Conservation (phyloP, 37 sponge, comb jelly and placozoan species). For the Beroe forskalii region DNA sequence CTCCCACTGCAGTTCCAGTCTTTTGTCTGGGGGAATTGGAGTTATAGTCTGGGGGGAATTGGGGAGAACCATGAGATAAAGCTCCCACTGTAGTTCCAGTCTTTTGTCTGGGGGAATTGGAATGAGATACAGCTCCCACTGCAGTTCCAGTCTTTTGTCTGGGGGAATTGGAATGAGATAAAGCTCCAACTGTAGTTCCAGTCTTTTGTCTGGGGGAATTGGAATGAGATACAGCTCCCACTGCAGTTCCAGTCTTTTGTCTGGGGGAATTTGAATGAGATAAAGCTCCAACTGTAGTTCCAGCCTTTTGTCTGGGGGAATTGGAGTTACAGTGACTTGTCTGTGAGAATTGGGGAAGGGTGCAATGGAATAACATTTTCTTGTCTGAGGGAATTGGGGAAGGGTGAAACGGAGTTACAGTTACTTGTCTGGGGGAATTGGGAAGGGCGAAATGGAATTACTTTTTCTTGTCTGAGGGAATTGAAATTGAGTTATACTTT, state of each 20-base stretch:
- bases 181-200: conserved; percentile 56
- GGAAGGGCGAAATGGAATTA: too few species aligned
- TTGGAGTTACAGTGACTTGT: background rate
- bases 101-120: conserved; percentile 40
- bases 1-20: conserved; percentile 60
- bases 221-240: background rate
- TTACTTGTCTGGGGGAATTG: too few species aligned
- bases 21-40: conserved; percentile 32
- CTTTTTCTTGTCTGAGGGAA: conserved; percentile 14
- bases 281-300: background rate
- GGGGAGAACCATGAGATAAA: conserved; percentile 57
- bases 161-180: conserved; percentile 39
- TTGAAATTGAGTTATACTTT: background rate
- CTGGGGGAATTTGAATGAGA: background rate
- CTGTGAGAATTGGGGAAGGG: too few species aligned
- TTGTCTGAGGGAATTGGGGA: too few species aligned
- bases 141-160: conserved; percentile 26
- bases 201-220: conserved; percentile 20
- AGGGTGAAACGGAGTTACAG: too few species aligned
- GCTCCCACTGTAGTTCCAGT: conserved; percentile 54
- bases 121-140: conserved; percentile 48
- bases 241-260: background rate
- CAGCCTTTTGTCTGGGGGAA: background rate
- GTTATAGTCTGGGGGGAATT: background rate
- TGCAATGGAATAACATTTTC: too few species aligned